Evolutionary conservation across 2,113 vertebrate genomes (phyloP).

Genomic region (Podarcis cretensis): DNA sequence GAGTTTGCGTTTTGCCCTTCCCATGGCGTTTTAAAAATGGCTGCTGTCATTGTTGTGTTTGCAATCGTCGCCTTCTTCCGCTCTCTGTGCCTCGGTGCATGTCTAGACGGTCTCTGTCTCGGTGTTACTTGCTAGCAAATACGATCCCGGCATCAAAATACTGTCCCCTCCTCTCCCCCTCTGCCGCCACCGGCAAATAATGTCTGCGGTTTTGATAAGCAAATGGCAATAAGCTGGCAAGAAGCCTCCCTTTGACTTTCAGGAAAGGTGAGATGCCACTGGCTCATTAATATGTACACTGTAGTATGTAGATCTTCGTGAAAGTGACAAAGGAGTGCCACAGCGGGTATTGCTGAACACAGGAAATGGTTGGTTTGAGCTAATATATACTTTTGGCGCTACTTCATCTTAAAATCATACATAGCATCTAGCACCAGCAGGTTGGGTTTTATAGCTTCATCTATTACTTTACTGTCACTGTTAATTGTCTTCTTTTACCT

Average conservation of each 20-base stretch:
- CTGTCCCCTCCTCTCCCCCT: constrained; percentile 25
- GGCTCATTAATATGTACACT: constrained; percentile 87
- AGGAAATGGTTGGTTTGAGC: constrained; percentile 86
- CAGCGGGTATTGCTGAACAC: constrained; percentile 83
- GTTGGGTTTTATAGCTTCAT: constrained; percentile 99
- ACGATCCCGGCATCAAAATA: constrained; percentile 64
- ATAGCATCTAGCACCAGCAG: constrained; percentile 96
- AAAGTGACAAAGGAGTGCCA: constrained; percentile 88
- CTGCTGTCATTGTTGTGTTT: constrained; percentile 7
- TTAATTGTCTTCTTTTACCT: constrained; percentile 99
- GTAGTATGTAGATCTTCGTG: constrained; percentile 83
- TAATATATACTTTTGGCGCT: constrained; percentile 91
- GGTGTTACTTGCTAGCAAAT: constrained; percentile 57
- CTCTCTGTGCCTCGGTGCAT: constrained; percentile 24
- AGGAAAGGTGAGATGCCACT: constrained; percentile 82
- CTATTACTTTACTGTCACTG: constrained; percentile 99
- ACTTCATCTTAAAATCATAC: constrained; percentile 99
- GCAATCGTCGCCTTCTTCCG: neutral
- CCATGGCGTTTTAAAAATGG: neutral
- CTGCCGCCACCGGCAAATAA: constrained; percentile 65
- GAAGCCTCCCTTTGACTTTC: constrained; percentile 80
- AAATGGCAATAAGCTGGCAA: constrained; percentile 73
- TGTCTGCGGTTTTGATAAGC: constrained; percentile 73
- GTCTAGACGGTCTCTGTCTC: constrained; percentile 12
- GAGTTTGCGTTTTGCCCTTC: constrained; percentile 22